Percentiles rank a stretch among this genome's conserved stretches.
These are phyloP conservation scores for Semnopithecus entellus DNA, from an alignment of 2,113 vertebrate species.

Conservation along the genomic window DNA sequence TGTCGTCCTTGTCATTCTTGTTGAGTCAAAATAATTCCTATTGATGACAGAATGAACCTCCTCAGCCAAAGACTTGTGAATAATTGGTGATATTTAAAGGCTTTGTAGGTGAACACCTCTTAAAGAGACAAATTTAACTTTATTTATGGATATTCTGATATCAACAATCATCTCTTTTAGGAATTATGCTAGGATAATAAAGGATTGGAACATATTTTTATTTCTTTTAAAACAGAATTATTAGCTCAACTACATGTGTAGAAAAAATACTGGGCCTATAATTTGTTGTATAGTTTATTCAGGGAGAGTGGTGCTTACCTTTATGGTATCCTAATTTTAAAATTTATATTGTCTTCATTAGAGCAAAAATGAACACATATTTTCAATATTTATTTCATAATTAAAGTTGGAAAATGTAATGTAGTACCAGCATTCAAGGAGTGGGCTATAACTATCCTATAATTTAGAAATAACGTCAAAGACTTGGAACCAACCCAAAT, in stretches of 20 bases:
- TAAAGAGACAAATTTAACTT: not conserved
- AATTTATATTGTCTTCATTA: constrained; percentile 72
- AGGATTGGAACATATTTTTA: not conserved
- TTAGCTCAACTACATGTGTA: not conserved
- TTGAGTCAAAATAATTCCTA: not conserved
- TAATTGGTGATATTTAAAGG: not conserved
- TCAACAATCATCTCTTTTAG: not conserved
- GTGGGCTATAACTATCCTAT: constrained; percentile 55
- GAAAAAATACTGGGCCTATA: constrained; percentile 2
- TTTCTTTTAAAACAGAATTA: constrained; percentile 31
- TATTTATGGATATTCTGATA: not conserved
- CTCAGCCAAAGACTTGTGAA: not conserved
- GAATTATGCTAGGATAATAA: not conserved
- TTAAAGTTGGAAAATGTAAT: constrained; percentile 66
- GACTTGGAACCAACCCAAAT: too few species aligned
- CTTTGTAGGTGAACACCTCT: not conserved
- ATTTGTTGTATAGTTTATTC: constrained; percentile 51
- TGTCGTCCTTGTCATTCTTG: not conserved
- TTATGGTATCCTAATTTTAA: constrained; percentile 49
- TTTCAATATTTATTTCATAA: constrained; percentile 66
- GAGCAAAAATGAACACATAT: constrained; percentile 59
- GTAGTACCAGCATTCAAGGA: constrained; percentile 56
- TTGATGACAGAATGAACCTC: not conserved
- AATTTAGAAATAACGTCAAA: constrained; percentile 23
- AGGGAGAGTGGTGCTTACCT: constrained; percentile 10